phyloP scores from a whole-genome alignment of 2,888 invertebrate species.

The Tachina grossa region DNA sequence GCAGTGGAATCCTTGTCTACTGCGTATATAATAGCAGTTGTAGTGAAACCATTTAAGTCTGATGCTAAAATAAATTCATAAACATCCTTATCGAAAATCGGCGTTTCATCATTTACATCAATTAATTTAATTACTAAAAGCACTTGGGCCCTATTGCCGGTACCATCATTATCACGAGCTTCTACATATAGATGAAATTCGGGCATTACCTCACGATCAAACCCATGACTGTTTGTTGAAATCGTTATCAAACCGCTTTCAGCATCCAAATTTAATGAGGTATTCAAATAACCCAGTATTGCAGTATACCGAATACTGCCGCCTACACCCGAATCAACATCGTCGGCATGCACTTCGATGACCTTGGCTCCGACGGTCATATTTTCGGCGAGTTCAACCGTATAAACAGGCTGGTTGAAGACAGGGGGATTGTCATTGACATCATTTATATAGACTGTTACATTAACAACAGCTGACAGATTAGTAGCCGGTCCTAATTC shows the following conservation, averaged over 20 bases:
- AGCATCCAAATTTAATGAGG: constrained; percentile 90
- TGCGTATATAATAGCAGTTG: constrained; percentile 91
- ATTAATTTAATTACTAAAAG: constrained; percentile 89
- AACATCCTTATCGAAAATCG: constrained; percentile 89
- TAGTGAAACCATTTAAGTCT: constrained; percentile 89
- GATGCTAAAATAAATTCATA: constrained; percentile 92
- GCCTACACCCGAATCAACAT: constrained; percentile 90
- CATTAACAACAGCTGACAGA: constrained; percentile 88
- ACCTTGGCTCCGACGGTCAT: constrained; percentile 89
- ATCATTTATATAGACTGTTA: constrained; percentile 92
- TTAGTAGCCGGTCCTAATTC: constrained; percentile 91
- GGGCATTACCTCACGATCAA: constrained; percentile 92
- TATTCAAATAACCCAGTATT: constrained; percentile 90
- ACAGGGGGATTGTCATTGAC: constrained; percentile 94
- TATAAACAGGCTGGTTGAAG: constrained; percentile 89
- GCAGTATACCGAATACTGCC: constrained; percentile 91
- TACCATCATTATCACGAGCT: constrained; percentile 93
- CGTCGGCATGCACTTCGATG: constrained; percentile 89
- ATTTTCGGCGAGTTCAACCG: constrained; percentile 91
- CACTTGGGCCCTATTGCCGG: constrained; percentile 89
- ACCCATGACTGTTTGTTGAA: constrained; percentile 88
- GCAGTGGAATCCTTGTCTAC: constrained; percentile 91
- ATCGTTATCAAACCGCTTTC: constrained; percentile 92
- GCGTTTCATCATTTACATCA: constrained; percentile 93
- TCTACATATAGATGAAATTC: constrained; percentile 91